Base-by-base conservation (phyloP, 2,888 invertebrate genomes). In the Stegophylla sp. region DNA sequence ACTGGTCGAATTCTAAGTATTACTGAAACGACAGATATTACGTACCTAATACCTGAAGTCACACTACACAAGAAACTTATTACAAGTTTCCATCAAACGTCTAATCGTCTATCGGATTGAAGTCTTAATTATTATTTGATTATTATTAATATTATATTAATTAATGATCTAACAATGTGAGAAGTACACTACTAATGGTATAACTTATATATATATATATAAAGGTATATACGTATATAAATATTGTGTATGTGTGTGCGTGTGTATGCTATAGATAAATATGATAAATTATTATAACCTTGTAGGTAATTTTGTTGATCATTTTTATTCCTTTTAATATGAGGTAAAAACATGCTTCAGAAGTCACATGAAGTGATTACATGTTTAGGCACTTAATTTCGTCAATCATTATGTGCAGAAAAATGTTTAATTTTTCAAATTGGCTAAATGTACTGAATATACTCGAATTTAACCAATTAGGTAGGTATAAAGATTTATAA, bases 1-100 rank as follows among this genome's bases (percentile, higher is more conserved):
- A 61, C 67, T 69, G 79, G 79, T 79, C 69, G 69, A 69, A 69
- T 59, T 61, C 59, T 20, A 76, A 76, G 20, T 56, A 56, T 41
- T 26, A 10, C 48, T 13, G 45, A 28, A 48, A 63, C 20, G 61
- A 20, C 26, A 48, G 17, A 28, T 17, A 26, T 2, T 10, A 26
- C 23, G n/a, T n/a, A n/a, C n/a, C n/a, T n/a, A n/a, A n/a, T n/a
- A n/a, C 13, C 26, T 34, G 7, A 34, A 34, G 34, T 34, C 34
- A 34, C 34, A n/a, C 20, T 23, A 59, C 13, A 28, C 23, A 61
- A 26, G 61, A 28, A 61, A 26, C 5, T 61, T 1, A 1, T 28
- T 15, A 20, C 10, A 12, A 23, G 0, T 20, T 20, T 56, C 10
- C 51, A 23, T 56, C 23, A 5, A 56, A 23, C n/a, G 51, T 7